Evolutionary conservation across 2,797 vertebrate genomes (phyloP).

Genomic region (Otus scops): DNA sequence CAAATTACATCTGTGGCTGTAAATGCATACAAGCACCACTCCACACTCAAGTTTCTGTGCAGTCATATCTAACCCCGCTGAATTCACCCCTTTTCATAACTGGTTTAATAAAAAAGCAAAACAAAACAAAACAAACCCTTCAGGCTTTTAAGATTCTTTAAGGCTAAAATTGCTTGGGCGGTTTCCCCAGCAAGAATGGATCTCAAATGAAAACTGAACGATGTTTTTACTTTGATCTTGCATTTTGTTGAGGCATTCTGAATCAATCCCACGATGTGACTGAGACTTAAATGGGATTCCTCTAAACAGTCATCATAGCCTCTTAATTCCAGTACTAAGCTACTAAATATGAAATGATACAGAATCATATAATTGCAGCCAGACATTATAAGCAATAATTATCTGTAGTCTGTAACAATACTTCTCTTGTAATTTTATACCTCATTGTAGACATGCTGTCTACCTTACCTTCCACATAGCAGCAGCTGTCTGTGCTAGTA

Average conservation of each 20-base stretch:
- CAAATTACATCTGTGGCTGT: neutral
- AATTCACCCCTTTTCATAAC: neutral
- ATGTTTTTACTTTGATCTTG: neutral
- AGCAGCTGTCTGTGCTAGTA: neutral
- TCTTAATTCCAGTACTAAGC: neutral
- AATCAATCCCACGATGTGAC: neutral
- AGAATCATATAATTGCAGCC: neutral
- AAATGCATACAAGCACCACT: neutral
- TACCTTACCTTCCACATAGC: neutral
- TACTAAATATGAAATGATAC: neutral
- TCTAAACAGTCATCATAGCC: neutral
- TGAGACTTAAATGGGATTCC: neutral
- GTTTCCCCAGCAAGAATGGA: neutral
- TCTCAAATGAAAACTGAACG: neutral
- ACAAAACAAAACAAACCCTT: neutral
- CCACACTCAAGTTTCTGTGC: neutral
- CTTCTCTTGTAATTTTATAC: slow-evolving; percentile 20
- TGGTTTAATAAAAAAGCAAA: neutral
- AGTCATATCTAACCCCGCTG: neutral
- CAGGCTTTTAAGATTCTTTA: neutral
- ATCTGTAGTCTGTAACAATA: slow-evolving; percentile 2
- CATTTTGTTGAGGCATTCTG: neutral
- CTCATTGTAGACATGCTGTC: neutral
- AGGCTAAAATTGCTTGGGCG: neutral
- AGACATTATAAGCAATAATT: slow-evolving; percentile 15